These are phyloP conservation scores for Yasuhikotakia modesta DNA, from an alignment of 2,797 vertebrate genomes.

Conservation along the genomic window DNA sequence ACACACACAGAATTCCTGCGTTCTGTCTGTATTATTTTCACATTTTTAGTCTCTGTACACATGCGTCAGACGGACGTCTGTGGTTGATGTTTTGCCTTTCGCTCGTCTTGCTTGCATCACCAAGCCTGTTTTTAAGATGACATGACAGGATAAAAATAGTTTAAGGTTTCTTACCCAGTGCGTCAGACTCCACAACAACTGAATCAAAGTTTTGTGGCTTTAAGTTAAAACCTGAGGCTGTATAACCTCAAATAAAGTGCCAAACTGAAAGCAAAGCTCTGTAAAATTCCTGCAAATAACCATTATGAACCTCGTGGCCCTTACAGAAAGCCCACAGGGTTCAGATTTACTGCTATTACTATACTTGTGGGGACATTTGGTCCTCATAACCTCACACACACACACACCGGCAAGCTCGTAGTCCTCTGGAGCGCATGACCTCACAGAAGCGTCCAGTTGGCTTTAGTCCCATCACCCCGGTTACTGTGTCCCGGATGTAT, in stretches of 20 bases:
- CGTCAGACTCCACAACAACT: neutral
- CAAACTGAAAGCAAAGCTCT: no score
- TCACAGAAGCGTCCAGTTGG: constrained; percentile 89
- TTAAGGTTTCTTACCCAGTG: neutral
- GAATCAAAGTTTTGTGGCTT: neutral
- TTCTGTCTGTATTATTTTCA: neutral
- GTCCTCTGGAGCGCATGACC: constrained; percentile 86
- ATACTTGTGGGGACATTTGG: no score
- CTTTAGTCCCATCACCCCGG: constrained; percentile 97
- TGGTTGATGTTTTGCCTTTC: neutral
- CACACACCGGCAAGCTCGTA: constrained; percentile 88
- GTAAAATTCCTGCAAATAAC: no score
- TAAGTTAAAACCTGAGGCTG: no score
- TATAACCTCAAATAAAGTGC: no score
- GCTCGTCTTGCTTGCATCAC: neutral
- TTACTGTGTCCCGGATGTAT: constrained; percentile 89
- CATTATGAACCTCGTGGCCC: no score
- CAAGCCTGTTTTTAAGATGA: neutral
- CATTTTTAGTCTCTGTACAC: neutral
- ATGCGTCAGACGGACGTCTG: neutral
- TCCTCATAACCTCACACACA: neutral
- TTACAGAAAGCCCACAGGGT: no score
- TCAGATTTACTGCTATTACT: no score
- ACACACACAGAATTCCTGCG: neutral
- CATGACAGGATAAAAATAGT: neutral